Base-by-base conservation (phyloP, 1,140 invertebrate species). In the Drosophila lacertosa region DNA sequence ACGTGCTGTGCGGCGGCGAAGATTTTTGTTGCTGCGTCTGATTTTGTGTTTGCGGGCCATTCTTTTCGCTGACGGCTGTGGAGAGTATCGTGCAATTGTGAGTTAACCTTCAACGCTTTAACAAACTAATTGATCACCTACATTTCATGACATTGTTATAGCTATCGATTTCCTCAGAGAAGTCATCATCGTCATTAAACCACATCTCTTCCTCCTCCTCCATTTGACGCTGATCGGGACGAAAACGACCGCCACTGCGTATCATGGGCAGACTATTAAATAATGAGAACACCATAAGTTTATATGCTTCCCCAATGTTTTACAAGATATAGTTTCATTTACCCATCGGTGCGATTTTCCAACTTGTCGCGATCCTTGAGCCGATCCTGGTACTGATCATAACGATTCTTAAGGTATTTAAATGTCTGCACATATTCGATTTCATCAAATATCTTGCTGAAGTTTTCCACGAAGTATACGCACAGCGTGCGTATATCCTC, bases 141-240 rank as follows among this genome's bases (percentile, higher is more conserved):
- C 89, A 82, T 94, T 94, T 89, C 71, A 92, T 92, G 24, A 90
- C 88, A 64, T 78, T 91, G 65, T 91, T 81, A 55, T 92, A 92
- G 15, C 91, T 78, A 58, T 93, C 92, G 67, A 92, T 82, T 62
- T 90, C 89, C 84, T 99, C 97, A 72, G 98, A 97, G 77, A 97
- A 95, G 81, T 98, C 98, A 90, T 99, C 98, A 74, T 99, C 98
- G 81, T 98, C 97, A 90, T 98, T 98, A 92, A 99, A 99, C 98
- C 98, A 99, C 94, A 98, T 97, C 92, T 99, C 98, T 91, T 99
- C 98, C 78, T 99, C 98, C 86, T 99, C 98, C 45, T 99, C 98
- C 67, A 99, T 93, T 86, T 98, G 95, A 40, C 98, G 93, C 67
- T 97, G 96, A 92, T 99, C 98, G 45, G 97, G 94, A 73, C 98